phyloP scores from a whole-genome alignment of 2,797 vertebrate genomes.

The Salarias fasciatus region DNA sequence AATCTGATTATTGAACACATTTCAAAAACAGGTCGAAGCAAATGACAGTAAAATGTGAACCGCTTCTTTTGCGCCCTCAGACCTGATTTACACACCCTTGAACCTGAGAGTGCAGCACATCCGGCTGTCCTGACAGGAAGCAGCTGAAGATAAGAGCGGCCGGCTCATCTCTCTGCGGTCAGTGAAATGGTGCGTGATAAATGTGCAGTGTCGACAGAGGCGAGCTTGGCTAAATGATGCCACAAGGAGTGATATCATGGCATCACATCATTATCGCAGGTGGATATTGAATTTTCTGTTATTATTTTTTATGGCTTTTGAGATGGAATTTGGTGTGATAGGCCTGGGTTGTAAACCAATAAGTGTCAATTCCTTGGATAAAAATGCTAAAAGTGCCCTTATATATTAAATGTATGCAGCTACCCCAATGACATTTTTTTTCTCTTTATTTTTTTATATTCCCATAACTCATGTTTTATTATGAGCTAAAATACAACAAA shows the following conservation, averaged over 20 bases:
- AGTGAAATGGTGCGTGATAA: constrained; percentile 74
- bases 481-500: too few species aligned
- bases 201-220: constrained; percentile 68
- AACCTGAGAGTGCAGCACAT: constrained; percentile 40
- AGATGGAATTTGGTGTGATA: constrained; percentile 33
- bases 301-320: constrained; percentile 55
- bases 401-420: too few species aligned
- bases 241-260: constrained; percentile 60
- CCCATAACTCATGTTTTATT: too few species aligned
- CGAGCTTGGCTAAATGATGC: constrained; percentile 65
- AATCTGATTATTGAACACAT: not conserved
- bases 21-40: too few species aligned
- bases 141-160: constrained; percentile 69
- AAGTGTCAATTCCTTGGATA: constrained; percentile 7
- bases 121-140: constrained; percentile 43
- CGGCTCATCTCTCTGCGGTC: constrained; percentile 67
- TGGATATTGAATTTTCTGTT: constrained; percentile 58
- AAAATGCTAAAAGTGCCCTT: not conserved
- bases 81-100: constrained; percentile 41
- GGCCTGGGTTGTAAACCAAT: constrained; percentile 7
- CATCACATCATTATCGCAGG: constrained; percentile 65
- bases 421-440: too few species aligned
- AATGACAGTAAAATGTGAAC: not conserved
- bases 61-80: constrained; percentile 4
- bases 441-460: too few species aligned